Evolutionary conservation across 2,888 invertebrate species (phyloP).

Genomic region (Drosophila bunnanda): DNA sequence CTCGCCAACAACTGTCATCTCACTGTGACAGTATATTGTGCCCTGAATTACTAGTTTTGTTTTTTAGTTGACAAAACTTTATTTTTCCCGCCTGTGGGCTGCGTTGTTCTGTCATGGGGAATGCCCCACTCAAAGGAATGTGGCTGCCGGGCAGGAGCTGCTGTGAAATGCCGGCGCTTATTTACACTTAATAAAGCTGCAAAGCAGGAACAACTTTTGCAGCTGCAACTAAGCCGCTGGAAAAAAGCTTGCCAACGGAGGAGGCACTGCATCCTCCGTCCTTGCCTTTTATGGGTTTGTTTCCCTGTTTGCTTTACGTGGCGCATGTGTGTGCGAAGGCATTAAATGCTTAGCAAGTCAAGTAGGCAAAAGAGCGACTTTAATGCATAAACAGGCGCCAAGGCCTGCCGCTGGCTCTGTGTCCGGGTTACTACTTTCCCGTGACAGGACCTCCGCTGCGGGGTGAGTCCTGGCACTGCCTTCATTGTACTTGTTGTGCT

Average conservation of each 20-base stretch:
- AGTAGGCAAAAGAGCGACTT: constrained; percentile 48
- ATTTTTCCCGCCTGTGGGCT: constrained; percentile 13
- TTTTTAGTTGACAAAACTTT: constrained; percentile 3
- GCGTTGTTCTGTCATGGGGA: constrained; percentile 13
- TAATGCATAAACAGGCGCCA: constrained; percentile 49
- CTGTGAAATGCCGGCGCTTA: constrained; percentile 72
- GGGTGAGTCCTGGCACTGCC: constrained; percentile 17
- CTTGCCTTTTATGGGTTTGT: constrained; percentile 45
- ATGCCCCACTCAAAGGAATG: constrained; percentile 37
- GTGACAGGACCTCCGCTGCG: constrained; percentile 3
- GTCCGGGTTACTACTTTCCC: constrained; percentile 7
- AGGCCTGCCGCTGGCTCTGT: constrained; percentile 9
- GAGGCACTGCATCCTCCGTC: constrained; percentile 27
- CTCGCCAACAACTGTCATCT: not conserved
- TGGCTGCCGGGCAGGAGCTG: constrained; percentile 29
- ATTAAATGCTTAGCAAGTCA: constrained; percentile 68
- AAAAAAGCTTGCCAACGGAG: constrained; percentile 27
- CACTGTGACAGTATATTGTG: too few species aligned
- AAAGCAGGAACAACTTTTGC: constrained; percentile 44
- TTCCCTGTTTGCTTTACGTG: constrained; percentile 64
- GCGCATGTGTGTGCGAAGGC: constrained; percentile 53
- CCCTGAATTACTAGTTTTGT: not conserved
- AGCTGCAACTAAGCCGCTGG: constrained; percentile 48
- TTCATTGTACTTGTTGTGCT: constrained; percentile 60
- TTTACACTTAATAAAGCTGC: constrained; percentile 75